Conservation (phyloP, 2,113 vertebrate genomes). For the Cheirogaleus medius region DNA sequence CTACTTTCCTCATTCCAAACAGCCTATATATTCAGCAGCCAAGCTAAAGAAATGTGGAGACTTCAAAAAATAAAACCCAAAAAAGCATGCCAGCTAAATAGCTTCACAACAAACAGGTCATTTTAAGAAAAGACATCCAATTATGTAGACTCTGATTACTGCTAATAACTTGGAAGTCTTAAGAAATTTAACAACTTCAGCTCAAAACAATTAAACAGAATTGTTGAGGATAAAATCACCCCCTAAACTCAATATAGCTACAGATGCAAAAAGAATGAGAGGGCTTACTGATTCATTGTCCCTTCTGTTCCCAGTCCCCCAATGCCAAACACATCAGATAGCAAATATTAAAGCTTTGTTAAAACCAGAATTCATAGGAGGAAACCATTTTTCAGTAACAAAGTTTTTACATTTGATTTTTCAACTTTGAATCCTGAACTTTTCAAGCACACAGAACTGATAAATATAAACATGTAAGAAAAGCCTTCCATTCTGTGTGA, state of each 20-base stretch:
- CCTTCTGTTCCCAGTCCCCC: not conserved
- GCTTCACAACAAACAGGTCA: conserved; percentile 53
- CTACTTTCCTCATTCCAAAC: conserved; percentile 29
- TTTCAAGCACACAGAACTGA: not conserved
- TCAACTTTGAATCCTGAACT: conserved; percentile 31
- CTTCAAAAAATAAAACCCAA: not conserved
- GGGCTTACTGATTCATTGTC: not conserved
- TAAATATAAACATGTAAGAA: not conserved
- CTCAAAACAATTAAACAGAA: conserved; percentile 50
- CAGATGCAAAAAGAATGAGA: not conserved
- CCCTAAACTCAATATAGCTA: not conserved
- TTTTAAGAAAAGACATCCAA: conserved; percentile 59
- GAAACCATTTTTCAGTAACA: not conserved
- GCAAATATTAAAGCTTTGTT: conserved; percentile 27
- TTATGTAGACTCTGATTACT: conserved; percentile 46
- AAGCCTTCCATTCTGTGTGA: not conserved
- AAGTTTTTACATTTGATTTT: conserved; percentile 22
- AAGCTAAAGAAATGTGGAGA: not conserved
- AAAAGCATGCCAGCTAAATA: not conserved
- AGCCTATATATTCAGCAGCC: not conserved
- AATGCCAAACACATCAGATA: not conserved
- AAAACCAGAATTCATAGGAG: conserved; percentile 40
- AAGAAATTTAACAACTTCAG: conserved; percentile 57
- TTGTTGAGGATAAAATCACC: conserved; percentile 42
- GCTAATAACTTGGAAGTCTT: conserved; percentile 62